Base-by-base conservation (phyloP, 2,797 vertebrate species). In the Dipus sagitta region DNA sequence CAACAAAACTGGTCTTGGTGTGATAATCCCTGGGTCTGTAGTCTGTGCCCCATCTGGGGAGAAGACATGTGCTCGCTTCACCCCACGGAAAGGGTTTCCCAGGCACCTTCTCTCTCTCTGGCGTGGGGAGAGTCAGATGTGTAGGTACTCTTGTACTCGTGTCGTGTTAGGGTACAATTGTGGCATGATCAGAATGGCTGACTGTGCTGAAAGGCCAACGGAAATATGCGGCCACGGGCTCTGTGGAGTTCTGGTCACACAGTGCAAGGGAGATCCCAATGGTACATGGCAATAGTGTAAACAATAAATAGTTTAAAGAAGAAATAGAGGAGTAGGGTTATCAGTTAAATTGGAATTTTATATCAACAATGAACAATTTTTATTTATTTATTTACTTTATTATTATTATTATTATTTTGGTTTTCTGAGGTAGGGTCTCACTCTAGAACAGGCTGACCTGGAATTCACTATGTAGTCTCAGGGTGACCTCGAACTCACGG, bases 331-430 rank as follows among this genome's bases (percentile, higher is more conserved):
- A 17, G 13, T 80, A 28, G 9, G 14, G 1, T 93, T 71, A 76
- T 38, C 67, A 85, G 64, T 76, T 93, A 86, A 54, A 78, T 79
- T 68, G 68, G 30, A 91, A 92, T 95, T 92, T 75, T 65, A 78
- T 52, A n/a, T 80, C 76, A 90, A 75, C 1, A 65, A 52, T 80
- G 24, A 82, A 47, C 47, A 47, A 47, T 47, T 47, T 47, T 9
- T 47, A 47, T 9, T 9, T 10, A 47, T 47, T 38, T 38, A 38
- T 38, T 38, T 38, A 38, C n/a, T 38, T 38, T 38, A 38, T 6
- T 38, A n/a, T 38, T 38, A 38, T 38, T 38, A 38, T 38, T 38
- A 3, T 38, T 38, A 38, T 38, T 38, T 38, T 38, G 38, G 38
- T 38, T 38, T 38, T 38, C 38, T 38, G 38, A 38, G 38, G 38